These are phyloP conservation scores for Acipenser ruthenus DNA, from an alignment of 2,797 vertebrate genomes.

Conservation along the genomic window DNA sequence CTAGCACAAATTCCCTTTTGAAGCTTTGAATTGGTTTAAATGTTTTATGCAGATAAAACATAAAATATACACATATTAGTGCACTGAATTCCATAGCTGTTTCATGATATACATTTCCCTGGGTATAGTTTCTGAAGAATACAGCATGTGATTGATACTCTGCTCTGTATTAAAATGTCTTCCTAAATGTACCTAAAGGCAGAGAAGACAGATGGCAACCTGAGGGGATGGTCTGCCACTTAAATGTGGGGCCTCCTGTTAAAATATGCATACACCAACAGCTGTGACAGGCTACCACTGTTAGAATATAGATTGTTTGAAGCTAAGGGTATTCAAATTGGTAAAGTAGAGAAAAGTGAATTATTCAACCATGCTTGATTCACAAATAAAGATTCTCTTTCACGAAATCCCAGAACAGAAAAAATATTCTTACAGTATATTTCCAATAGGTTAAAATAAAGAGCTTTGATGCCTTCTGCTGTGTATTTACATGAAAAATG, in stretches of 20 bases:
- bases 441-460: no score
- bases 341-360: background rate
- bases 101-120: background rate
- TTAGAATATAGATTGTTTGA: background rate
- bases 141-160: background rate
- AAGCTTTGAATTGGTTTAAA: background rate
- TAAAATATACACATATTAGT: background rate
- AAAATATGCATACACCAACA: background rate
- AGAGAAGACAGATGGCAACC: slow-evolving; percentile 8
- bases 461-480: no score
- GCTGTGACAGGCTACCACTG: background rate
- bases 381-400: background rate
- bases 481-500: no score
- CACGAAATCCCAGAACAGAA: no score
- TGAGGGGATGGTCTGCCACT: slow-evolving; percentile 5
- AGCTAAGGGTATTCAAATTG: slow-evolving; percentile 1
- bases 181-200: background rate
- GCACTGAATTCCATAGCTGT: background rate
- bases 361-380: background rate
- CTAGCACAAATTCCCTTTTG: slow-evolving; percentile 3
- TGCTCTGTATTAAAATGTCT: background rate
- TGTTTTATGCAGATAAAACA: background rate
- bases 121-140: background rate
- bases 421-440: no score
- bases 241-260: background rate